Evolutionary conservation across 2,797 vertebrate genomes (phyloP), one percentile per base, ranked within the genome.

Genomic region (Liparis tanakae): DNA sequence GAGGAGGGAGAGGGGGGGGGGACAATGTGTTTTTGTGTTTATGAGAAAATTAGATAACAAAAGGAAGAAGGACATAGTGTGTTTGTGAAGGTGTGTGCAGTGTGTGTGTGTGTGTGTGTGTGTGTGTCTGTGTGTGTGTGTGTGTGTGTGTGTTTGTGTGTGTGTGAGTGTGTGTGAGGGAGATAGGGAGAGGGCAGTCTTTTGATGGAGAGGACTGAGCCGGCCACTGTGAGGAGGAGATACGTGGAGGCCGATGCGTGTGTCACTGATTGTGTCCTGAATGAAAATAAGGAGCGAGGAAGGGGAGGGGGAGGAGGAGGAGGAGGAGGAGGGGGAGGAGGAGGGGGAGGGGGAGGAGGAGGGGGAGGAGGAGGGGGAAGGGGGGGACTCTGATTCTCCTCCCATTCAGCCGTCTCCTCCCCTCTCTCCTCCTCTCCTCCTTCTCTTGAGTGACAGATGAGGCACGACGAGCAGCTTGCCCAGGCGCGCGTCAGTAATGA

Each of bases 261-360:
- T 83, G 87, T 89, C 81, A 87, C 79, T 90, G 93, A 90, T 90
- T 94, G 93, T 94, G 93, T 87, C 88, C 92, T 93, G 94, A 95
- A 95, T 94, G 93, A 91, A 93, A 94, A 94, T 94, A 88, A 93
- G 91, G 83, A 83, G 78, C 73, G 58, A 81, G 58, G 41, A 8
- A 30, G 64, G 43, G 30, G 39, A 37, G 30, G 25, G 13, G 12
- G 37, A 30, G 25, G 25, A 12, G 10, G 58, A 14, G 56, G 46
- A 9, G 48, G 75, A 60, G 74, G 57, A 30, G 74, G 4, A 76
- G 79, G 81, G 57, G n/a, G n/a, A 30, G 25, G 25, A 12, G 10
- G 58, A 14, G 56, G 46, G 9, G 48, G 75, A 60, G 74, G 57
- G 74, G 4, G 78, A 76, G 79, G 81, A 59, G n/a, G n/a, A n/a